phyloP scores from a whole-genome alignment of 2,113 vertebrate genomes.

The Pitta sordida region DNA sequence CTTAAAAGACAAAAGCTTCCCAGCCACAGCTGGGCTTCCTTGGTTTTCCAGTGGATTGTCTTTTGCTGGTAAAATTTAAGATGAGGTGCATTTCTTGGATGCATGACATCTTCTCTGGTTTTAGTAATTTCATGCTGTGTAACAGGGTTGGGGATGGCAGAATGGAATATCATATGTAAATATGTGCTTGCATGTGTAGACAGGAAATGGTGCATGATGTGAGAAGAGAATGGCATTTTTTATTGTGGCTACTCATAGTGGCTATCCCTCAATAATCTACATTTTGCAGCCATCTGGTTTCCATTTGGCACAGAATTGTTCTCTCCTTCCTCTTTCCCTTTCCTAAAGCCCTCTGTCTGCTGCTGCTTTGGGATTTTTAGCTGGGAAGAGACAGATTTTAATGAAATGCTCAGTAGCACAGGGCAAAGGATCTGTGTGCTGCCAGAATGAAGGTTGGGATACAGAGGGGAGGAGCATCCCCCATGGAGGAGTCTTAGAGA shows the following conservation, averaged over 20 bases:
- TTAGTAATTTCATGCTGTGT: background rate
- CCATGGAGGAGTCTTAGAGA: background rate
- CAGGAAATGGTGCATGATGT: background rate
- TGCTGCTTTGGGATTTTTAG: background rate
- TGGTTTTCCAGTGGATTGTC: background rate
- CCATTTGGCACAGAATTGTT: background rate
- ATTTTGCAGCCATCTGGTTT: conserved; percentile 11
- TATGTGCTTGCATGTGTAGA: background rate
- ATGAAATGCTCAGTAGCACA: background rate
- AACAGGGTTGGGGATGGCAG: background rate
- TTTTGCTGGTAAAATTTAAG: background rate
- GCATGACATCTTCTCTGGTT: background rate
- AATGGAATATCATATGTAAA: background rate
- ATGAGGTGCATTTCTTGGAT: background rate
- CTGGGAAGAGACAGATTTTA: background rate
- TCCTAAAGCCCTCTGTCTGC: background rate
- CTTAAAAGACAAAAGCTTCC: background rate
- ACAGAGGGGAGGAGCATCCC: background rate
- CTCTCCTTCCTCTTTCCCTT: background rate
- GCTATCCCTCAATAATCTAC: background rate
- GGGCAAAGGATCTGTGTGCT: background rate
- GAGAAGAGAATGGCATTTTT: background rate
- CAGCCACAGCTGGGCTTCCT: background rate
- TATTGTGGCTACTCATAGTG: background rate
- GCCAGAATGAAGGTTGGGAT: background rate